Base-by-base conservation (phyloP, 2,113 vertebrate species). In the Martes martes region DNA sequence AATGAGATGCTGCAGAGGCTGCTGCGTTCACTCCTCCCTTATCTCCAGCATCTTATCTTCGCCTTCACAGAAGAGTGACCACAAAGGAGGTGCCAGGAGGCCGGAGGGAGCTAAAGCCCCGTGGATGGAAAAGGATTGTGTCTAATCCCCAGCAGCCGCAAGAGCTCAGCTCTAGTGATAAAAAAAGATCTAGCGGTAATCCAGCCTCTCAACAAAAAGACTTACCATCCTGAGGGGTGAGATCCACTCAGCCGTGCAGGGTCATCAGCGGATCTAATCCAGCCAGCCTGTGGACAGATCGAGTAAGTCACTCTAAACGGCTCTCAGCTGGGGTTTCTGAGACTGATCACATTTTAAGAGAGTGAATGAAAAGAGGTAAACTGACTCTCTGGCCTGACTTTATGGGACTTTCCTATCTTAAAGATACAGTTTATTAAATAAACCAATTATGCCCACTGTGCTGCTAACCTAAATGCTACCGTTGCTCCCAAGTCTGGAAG, bases 121-220 rank as follows among this genome's bases (percentile, higher is more conserved):
- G 3, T 23, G 11, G 47, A 73, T 67, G 65, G 86, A 90, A 79
- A 80, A 82, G 87, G 88, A 65, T 95, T 52, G 18, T 71, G 65
- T 91, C 94, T 98, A 98, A 98, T 97, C 94, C 84, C 28, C 31
- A 63, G 91, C 59, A 94, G 73, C 82, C 57, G 3, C n/a, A 31
- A 55, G 47, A 89, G 85, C 96, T 96, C 95, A 96, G 90, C 73
- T 73, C 74, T 59, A 31, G 80, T 69, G 96, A 98, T 97, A 97
- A 98, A 96, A 57, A 28, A 63, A 82, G 97, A 96, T 97, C 92
- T 82, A 76, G 90, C 89, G 52, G 76, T 97, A 97, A 97, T 96
- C 92, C 88, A 65, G 3, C 69, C 87, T 94, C 96, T 97, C 94
- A 96, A 95, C 96, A 97, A 97, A 92, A 47, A 95, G 92, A 84